Conservation (phyloP, 1,140 invertebrate genomes). For the Nephotettix cincticeps region DNA sequence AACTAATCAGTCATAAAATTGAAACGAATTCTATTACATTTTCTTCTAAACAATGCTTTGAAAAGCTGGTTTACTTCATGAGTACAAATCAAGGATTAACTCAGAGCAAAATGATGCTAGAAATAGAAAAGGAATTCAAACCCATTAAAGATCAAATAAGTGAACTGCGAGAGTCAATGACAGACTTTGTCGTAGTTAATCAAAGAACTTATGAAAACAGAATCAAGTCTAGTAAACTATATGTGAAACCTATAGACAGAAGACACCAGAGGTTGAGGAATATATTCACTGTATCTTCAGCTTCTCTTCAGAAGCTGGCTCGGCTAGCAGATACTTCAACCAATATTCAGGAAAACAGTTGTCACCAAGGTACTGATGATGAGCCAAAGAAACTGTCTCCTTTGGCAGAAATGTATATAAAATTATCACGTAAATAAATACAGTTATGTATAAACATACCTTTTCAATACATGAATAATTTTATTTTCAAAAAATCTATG, state of each 20-base stretch:
- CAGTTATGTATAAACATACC: no score
- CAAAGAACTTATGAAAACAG: not conserved
- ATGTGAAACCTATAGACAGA: no score
- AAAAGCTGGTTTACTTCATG: not conserved
- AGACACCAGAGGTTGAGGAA: no score
- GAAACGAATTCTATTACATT: not conserved
- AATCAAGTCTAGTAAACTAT: no score
- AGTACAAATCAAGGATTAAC: not conserved
- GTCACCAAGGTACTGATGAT: not conserved
- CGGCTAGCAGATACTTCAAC: no score
- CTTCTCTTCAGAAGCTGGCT: no score
- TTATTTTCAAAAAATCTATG: no score
- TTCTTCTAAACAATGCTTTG: not conserved
- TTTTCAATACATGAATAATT: no score
- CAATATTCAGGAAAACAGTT: not conserved
- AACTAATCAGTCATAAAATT: not conserved
- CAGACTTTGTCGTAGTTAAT: not conserved
- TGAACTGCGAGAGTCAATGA: not conserved
- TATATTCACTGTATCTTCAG: no score
- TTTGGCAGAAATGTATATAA: constrained; percentile 4
- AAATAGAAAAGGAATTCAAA: not conserved
- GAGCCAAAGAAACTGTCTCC: not conserved
- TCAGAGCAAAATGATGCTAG: not conserved
- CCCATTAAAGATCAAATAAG: not conserved
- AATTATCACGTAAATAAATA: not conserved